phyloP scores from a whole-genome alignment of 1,140 invertebrate species.

The Drosophila sechellia region DNA sequence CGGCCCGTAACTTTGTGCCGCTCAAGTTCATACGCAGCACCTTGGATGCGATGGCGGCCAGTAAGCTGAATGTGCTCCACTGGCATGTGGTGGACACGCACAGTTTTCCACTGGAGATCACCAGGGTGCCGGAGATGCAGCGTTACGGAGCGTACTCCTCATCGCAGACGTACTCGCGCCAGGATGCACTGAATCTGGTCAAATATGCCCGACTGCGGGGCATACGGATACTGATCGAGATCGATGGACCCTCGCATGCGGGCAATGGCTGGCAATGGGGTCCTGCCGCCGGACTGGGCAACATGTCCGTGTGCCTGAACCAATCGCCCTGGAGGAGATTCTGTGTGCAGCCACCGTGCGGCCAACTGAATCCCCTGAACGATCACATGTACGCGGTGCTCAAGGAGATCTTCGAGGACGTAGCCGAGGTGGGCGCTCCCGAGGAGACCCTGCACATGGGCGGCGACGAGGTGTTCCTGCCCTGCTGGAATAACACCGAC shows the following conservation, averaged over 20 bases:
- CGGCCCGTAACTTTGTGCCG: constrained; percentile 90
- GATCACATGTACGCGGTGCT: constrained; percentile 89
- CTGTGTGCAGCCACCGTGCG: constrained; percentile 94
- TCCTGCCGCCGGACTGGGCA: constrained; percentile 87
- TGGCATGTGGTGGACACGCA: constrained; percentile 95
- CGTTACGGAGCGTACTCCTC: constrained; percentile 89
- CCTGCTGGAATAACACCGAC: constrained; percentile 91
- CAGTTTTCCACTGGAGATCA: constrained; percentile 92
- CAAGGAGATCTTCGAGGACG: constrained; percentile 88
- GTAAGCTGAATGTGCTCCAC: constrained; percentile 94
- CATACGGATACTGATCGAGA: constrained; percentile 91
- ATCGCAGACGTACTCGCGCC: constrained; percentile 89
- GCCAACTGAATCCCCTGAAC: constrained; percentile 93
- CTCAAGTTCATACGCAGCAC: constrained; percentile 88
- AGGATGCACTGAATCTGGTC: constrained; percentile 89
- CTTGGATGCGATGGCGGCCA: constrained; percentile 92
- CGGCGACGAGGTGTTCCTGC: constrained; percentile 92
- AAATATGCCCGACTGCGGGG: constrained; percentile 90
- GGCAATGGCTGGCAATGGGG: constrained; percentile 94
- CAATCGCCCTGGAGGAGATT: constrained; percentile 89
- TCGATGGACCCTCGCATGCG: constrained; percentile 94
- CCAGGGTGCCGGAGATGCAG: constrained; percentile 90
- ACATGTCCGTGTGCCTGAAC: constrained; percentile 90
- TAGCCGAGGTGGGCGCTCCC: constrained; percentile 86
- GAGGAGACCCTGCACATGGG: constrained; percentile 91